These are phyloP conservation scores for Tanytarsus gracilentus DNA, from an alignment of 2,888 invertebrate genomes.

Conservation along the genomic window DNA sequence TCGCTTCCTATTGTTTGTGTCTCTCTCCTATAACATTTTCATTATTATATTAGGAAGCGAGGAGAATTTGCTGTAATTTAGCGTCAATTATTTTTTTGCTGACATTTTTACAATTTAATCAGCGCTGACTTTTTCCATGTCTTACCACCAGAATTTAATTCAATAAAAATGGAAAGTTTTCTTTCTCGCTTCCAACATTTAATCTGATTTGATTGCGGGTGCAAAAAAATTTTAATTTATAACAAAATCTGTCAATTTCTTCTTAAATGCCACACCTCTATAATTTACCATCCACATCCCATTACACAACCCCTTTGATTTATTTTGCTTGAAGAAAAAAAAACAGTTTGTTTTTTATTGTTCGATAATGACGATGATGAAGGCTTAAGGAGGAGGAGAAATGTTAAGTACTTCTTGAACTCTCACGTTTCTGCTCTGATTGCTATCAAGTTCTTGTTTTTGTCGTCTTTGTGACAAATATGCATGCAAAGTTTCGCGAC, in stretches of 20 bases:
- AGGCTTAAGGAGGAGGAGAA: background rate
- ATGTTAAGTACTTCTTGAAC: conserved; percentile 7
- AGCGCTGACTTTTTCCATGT: conserved; percentile 14
- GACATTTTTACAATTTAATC: conserved; percentile 2
- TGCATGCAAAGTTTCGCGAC: background rate
- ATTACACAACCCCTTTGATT: no score
- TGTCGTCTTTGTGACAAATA: background rate
- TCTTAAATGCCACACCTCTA: no score
- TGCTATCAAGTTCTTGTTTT: background rate
- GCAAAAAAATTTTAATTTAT: no score
- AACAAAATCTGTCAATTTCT: no score
- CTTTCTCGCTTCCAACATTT: background rate
- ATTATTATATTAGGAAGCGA: background rate
- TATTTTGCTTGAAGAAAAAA: background rate
- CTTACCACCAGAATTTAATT: background rate
- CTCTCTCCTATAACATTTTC: background rate
- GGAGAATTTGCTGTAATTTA: background rate
- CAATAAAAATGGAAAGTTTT: background rate
- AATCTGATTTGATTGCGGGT: conserved; percentile 6
- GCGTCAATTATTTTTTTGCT: background rate
- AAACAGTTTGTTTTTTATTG: no score
- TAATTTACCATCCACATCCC: no score
- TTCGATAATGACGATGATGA: background rate
- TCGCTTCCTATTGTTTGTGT: conserved; percentile 7
- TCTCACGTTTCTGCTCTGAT: conserved; percentile 4